Conservation (phyloP, 2,888 invertebrate species). For the Zele albiditarsus region DNA sequence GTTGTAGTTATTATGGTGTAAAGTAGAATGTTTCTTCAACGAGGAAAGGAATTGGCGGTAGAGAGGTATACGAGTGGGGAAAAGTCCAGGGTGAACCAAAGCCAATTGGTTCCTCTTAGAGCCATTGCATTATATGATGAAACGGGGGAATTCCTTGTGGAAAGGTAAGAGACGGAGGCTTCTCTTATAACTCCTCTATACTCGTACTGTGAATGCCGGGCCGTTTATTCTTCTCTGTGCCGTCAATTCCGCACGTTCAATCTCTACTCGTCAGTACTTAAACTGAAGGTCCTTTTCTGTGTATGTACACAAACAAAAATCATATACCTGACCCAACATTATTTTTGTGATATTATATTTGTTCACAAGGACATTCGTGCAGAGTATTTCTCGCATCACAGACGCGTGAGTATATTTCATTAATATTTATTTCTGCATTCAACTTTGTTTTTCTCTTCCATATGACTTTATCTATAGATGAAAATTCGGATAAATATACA, state of each 20-base stretch:
- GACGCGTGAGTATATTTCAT: no score
- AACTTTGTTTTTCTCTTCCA: no score
- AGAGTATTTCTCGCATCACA: no score
- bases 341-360: no score
- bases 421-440: no score
- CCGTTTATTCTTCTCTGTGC: slow-evolving; percentile 50
- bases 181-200: slow-evolving; percentile 24
- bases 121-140: slow-evolving; percentile 42
- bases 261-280: slow-evolving; percentile 9
- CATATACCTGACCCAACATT: no score
- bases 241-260: slow-evolving; percentile 47
- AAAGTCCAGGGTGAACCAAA: slow-evolving; percentile 51
- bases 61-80: slow-evolving; percentile 46
- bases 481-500: no score
- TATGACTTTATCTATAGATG: no score
- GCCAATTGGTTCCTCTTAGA: slow-evolving; percentile 51
- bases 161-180: slow-evolving; percentile 48
- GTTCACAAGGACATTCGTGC: no score
- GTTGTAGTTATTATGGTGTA: slow-evolving; percentile 1
- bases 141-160: slow-evolving; percentile 52
- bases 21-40: slow-evolving; percentile 14
- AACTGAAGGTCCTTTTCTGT: neutral
- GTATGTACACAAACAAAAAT: neutral
- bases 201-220: slow-evolving; percentile 18
- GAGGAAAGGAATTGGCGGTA: slow-evolving; percentile 27